Evolutionary conservation across 2,888 invertebrate genomes (phyloP), one percentile per base, ranked within the genome.

Genomic region (Subacronicta megacephala): DNA sequence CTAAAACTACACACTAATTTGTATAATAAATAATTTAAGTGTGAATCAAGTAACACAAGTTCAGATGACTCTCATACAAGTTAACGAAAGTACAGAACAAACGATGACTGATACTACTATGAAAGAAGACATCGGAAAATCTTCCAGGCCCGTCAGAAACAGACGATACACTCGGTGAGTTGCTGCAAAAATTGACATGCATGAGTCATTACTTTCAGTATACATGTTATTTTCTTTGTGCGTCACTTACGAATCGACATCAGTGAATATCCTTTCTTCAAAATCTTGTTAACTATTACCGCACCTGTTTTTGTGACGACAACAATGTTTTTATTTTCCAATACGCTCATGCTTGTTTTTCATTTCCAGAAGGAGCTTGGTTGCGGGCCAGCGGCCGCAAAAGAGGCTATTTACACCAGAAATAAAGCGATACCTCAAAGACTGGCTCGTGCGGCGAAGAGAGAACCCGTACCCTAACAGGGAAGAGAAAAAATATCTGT

Each of bases 381-480:
- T 94, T 7, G 95, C 95, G 40, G 96, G 96, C 47, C 95, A 95
- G 78, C 95, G 96, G 41, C 96, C 96, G 29, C 95, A 96, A 46
- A 97, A 97, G 83, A 94, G 96, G 63, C 93, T 97, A 18, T 97
- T 97, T 85, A 97, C 97, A 9, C 97, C 97, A 53, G 97, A 97
- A 94, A 97, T 97, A 76, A 97, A 97, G 82, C 94, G 96, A 63
- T 96, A 95, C 89, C 92, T 97, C 18, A 97, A 97, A 89, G 96
- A 96, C 79, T 97, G 97, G 97, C 92, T 97, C 12, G 95, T 97
- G 13, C 92, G 97, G 38, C 93, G 97, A 73, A 95, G 97, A 83
- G 97, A 97, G 68, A 97, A 97, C 85, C 97, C 97, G 0, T 97
- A 97, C 86, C 97, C 97, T 1, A 97, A 96, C 80, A 92, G 97